These are phyloP conservation scores for Drosophila yakuba DNA, from an alignment of 1,140 invertebrate species.

Conservation along the genomic window DNA sequence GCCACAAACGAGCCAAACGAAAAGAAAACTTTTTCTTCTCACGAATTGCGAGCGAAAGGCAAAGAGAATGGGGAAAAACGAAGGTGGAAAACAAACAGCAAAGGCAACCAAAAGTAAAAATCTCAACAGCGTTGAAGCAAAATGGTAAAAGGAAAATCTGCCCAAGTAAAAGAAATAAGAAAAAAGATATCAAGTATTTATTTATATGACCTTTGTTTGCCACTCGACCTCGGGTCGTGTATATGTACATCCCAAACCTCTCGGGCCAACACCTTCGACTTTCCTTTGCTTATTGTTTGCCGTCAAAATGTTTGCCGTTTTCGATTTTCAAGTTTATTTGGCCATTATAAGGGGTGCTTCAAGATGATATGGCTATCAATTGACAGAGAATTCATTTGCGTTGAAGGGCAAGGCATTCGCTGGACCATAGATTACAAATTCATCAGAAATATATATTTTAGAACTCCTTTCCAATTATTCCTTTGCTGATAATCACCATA, in stretches of 20 bases:
- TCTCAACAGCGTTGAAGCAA: conserved; percentile 76
- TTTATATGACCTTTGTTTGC: conserved; percentile 78
- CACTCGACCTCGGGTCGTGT: conserved; percentile 58
- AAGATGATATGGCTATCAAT: conserved; percentile 12
- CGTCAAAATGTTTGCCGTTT: conserved; percentile 55
- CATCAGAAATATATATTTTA: too few relatives aligned
- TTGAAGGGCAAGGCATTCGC: not conserved
- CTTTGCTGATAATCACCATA: not conserved
- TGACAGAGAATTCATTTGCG: not conserved
- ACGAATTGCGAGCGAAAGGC: conserved; percentile 9
- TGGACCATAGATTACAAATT: too few relatives aligned
- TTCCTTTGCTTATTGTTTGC: conserved; percentile 47
- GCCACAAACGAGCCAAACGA: conserved; percentile 37
- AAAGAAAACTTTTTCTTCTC: conserved; percentile 62
- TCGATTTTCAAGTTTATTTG: conserved; percentile 49
- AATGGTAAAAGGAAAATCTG: conserved; percentile 49
- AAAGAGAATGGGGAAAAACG: conserved; percentile 1
- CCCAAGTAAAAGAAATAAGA: conserved; percentile 18
- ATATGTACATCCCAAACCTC: conserved; percentile 19
- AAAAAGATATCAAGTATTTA: conserved; percentile 80
- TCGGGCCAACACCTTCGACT: conserved; percentile 37
- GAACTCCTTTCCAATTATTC: not conserved
- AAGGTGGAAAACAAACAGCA: conserved; percentile 51
- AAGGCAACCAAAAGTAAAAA: conserved; percentile 71
- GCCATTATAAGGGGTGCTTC: conserved; percentile 28